Percentiles rank a stretch among this genome's conserved stretches.
Evolutionary conservation across 2,113 vertebrate species (phyloP).

Genomic region (Rhinichthys klamathensis): DNA sequence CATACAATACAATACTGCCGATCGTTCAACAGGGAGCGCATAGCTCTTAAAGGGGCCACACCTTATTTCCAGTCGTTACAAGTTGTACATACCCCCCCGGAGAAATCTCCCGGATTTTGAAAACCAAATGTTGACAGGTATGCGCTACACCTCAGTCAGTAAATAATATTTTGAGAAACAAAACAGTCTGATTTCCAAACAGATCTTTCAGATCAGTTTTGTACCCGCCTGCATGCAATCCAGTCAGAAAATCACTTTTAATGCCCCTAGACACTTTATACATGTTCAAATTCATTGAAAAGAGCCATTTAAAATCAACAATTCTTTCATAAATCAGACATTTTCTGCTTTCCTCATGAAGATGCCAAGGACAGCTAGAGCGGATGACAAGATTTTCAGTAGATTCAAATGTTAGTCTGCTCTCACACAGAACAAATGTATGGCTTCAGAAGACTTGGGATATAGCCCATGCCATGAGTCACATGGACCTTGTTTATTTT

Average conservation of each 20-base stretch:
- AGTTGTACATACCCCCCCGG: too few species aligned
- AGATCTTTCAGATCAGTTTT: not conserved
- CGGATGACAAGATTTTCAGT: not conserved
- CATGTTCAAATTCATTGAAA: not conserved
- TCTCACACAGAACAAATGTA: not conserved
- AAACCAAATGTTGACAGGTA: too few species aligned
- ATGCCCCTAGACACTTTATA: not conserved
- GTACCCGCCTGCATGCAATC: not conserved
- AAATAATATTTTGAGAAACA: not conserved
- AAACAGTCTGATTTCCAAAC: not conserved
- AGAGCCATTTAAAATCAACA: not conserved
- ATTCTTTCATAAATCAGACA: not conserved
- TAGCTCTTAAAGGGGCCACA: too few species aligned
- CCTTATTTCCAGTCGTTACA: too few species aligned
- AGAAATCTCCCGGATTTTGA: too few species aligned
- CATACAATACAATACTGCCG: too few species aligned
- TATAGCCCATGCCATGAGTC: not conserved
- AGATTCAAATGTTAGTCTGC: not conserved
- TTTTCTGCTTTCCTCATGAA: not conserved
- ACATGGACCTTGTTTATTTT: not conserved
- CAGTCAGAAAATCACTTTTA: not conserved
- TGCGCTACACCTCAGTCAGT: not conserved
- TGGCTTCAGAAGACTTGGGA: not conserved
- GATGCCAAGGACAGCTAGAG: not conserved
- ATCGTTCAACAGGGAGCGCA: too few species aligned